phyloP scores from a whole-genome alignment of 2,888 invertebrate species.

The Leptinotarsa tumamoca region DNA sequence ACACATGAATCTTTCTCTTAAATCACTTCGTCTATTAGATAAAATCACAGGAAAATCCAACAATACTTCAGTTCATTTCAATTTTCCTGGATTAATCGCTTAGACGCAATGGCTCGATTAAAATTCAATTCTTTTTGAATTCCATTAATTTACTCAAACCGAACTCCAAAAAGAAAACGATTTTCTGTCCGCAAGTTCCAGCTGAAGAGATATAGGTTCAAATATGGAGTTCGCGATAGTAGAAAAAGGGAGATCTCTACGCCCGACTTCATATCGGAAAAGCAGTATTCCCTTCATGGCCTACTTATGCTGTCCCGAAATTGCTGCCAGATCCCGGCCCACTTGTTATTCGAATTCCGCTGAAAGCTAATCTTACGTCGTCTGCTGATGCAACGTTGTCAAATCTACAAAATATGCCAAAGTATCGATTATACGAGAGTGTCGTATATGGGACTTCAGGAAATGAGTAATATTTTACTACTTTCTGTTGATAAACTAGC shows the following conservation, averaged over 20 bases:
- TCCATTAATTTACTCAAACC: not conserved
- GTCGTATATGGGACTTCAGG: no score
- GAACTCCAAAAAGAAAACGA: not conserved
- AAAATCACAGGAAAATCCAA: no score
- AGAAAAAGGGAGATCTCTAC: not conserved
- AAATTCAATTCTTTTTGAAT: not conserved
- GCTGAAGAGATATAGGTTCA: not conserved
- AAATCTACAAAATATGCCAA: not conserved
- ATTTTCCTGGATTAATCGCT: not conserved
- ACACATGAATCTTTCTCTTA: no score
- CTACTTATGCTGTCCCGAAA: constrained; percentile 14
- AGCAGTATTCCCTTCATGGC: constrained; percentile 14
- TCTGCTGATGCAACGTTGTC: not conserved
- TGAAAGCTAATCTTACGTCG: constrained; percentile 1
- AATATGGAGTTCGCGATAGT: constrained; percentile 1
- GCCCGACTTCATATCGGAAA: constrained; percentile 1
- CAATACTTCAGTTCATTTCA: no score
- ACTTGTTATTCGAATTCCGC: constrained; percentile 13
- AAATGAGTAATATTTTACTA: no score
- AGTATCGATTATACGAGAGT: not conserved
- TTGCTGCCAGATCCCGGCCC: constrained; percentile 13
- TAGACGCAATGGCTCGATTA: not conserved
- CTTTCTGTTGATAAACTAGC: no score
- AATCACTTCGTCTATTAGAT: no score
- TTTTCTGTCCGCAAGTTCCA: not conserved